Evolutionary conservation across 2,113 vertebrate species (phyloP).

Genomic region (Colaptes auratus): DNA sequence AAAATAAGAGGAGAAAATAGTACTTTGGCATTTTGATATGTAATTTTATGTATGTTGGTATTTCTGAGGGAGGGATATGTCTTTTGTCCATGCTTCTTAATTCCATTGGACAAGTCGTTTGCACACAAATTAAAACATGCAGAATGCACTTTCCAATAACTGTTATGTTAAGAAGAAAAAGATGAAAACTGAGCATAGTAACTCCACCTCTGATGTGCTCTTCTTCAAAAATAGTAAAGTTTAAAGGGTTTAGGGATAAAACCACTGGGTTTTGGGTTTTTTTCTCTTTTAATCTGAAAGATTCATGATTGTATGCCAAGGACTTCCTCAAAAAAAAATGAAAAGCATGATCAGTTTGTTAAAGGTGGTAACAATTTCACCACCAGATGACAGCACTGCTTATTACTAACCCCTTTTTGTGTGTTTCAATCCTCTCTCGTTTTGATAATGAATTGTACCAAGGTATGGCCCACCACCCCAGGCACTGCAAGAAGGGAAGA

Average conservation of each 20-base stretch:
- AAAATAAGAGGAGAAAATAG: not conserved
- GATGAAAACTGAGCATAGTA: not conserved
- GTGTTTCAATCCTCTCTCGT: not conserved
- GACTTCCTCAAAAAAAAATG: not conserved
- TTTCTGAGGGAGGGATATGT: rapidly evolving
- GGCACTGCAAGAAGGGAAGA: not conserved
- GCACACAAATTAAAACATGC: not conserved
- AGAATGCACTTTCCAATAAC: not conserved
- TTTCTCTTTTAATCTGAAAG: not conserved
- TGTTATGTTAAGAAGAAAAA: not conserved
- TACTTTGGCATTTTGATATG: not conserved
- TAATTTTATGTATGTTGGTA: not conserved
- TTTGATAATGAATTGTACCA: not conserved
- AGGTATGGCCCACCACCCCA: not conserved
- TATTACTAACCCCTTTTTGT: not conserved
- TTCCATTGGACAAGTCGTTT: not conserved
- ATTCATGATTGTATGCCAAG: not conserved
- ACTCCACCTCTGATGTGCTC: not conserved
- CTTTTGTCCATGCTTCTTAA: not conserved
- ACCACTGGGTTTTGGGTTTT: not conserved
- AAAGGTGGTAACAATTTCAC: not conserved
- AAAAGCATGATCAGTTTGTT: not conserved
- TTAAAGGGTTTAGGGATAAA: not conserved
- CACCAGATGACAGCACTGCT: slow-evolving; percentile 40
- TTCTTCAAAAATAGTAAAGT: not conserved